These are phyloP conservation scores for Oncorhynchus mykiss DNA, from an alignment of 2,113 vertebrate species.

Conservation along the genomic window DNA sequence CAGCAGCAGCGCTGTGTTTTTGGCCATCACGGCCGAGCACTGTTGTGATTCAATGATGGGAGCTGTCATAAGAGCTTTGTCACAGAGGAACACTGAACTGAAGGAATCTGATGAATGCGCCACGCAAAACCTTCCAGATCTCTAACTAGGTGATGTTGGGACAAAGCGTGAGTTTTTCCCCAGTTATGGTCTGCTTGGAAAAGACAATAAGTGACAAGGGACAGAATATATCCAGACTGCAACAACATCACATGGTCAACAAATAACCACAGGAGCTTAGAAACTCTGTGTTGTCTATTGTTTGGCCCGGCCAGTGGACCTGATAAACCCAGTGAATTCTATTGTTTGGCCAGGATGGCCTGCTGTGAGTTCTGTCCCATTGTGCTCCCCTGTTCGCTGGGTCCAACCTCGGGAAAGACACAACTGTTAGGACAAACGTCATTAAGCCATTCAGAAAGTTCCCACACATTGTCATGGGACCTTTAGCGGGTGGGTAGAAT, in stretches of 20 bases:
- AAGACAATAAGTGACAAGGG: background rate
- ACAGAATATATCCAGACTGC: background rate
- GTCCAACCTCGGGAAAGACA: background rate
- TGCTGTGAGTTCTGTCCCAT: background rate
- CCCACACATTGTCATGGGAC: background rate
- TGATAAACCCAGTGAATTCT: background rate
- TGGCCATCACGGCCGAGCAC: background rate
- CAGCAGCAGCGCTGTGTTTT: background rate
- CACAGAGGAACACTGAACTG: background rate
- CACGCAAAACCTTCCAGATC: background rate
- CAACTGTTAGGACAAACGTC: background rate
- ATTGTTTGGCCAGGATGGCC: background rate
- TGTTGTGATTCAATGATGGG: background rate
- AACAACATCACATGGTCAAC: conserved; percentile 8
- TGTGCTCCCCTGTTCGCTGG: background rate
- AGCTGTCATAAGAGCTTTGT: conserved; percentile 7
- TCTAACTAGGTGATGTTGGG: background rate
- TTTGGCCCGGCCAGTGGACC: background rate
- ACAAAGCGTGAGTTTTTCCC: background rate
- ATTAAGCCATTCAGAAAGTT: background rate
- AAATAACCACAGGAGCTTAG: background rate
- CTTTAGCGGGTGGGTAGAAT: background rate
- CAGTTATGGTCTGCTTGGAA: background rate
- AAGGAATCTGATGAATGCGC: background rate
- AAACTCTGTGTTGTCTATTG: conserved; percentile 3